Evolutionary conservation across 2,797 vertebrate species (phyloP), one percentile per base, ranked within the genome.

Genomic region (Acropternis orthonyx): DNA sequence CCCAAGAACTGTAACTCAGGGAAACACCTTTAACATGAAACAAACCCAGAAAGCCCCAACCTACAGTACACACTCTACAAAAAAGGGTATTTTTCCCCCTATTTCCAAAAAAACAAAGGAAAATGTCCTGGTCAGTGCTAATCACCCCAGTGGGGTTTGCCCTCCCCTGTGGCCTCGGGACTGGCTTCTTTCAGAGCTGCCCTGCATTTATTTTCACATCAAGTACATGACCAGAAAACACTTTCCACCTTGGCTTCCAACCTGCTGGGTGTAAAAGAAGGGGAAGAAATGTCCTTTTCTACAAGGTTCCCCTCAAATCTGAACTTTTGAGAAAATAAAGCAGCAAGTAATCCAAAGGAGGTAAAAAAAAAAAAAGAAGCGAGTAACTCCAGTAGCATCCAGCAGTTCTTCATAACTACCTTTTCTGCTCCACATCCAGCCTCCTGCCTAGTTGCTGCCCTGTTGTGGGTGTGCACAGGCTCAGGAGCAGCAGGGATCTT

Each of bases 381-480:
- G n/a, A n/a, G n/a, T n/a, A n/a, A n/a, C n/a, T n/a, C n/a, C n/a
- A n/a, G 46, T 46, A 46, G 22, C 46, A 46, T 46, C 46, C 46
- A 48, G 46, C 46, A 48, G 46, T 48, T 48, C 46, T 48, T 48
- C 46, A 48, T 48, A 48, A 48, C 46, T 95, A 92, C 85, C 62
- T 79, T 58, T 89, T 72, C 84, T 62, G 58, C 85, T 83, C 95
- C 88, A 77, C 75, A 74, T 80, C 92, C 76, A 88, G 91, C 83
- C 91, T 96, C 91, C 87, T 19, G 14, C 83, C 91, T 92, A 81
- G 95, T 95, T 94, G 71, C 94, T 78, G 87, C 89, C 92, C 89
- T 4, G 61, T 51, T 23, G 95, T 89, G 39, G 88, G 85, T 46
- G 82, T 12, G n/a, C 59, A 61, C 85, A 86, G 85, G 58, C 73